Evolutionary conservation across 1,140 invertebrate genomes (phyloP), one percentile per base, ranked within the genome.

Genomic region (Trypoxylus dichotomus): DNA sequence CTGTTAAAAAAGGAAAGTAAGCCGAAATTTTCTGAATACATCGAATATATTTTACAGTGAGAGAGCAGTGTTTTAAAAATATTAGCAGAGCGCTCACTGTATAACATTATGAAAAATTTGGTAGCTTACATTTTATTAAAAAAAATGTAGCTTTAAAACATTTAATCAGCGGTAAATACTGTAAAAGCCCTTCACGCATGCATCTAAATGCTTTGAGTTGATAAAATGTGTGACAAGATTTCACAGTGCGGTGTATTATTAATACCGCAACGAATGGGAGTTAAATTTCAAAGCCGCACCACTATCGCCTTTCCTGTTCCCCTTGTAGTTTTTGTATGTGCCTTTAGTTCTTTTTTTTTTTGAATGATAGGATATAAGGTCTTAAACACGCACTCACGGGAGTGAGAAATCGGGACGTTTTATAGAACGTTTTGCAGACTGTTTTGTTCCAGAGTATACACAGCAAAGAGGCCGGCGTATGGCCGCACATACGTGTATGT

Each of bases 221-320:
- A 68, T 60, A 68, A 68, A 19, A 68, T 68, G 60, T 68, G 60
- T 68, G 60, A 68, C 60, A 24, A 24, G 27, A 68, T 68, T 68
- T 68, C 60, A 68, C 60, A 68, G 60, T 68, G 60, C 21, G 60
- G 60, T 68, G 27, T 68, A 27, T 68, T 27, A 13, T 24, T 68
- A 68, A 68, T 29, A 68, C 60, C 60, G 60, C 60, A 68, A 27
- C 21, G 60, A 68, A 68, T 68, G 60, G 60, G 60, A 29, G 24
- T 68, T 68, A 68, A 68, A 29, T 68, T 68, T 68, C 60, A 25
- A 68, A 68, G 24, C 60, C 24, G 19, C 10, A 29, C 60, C 60
- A 24, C 24, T 68, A 25, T 68, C 27, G 60, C 24, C 24, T 25
- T 68, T 68, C 60, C 21, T 68, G 60, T 68, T 24, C 25, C 60